Conservation (phyloP, 2,797 vertebrate species). For the Xenentodon cancila region DNA sequence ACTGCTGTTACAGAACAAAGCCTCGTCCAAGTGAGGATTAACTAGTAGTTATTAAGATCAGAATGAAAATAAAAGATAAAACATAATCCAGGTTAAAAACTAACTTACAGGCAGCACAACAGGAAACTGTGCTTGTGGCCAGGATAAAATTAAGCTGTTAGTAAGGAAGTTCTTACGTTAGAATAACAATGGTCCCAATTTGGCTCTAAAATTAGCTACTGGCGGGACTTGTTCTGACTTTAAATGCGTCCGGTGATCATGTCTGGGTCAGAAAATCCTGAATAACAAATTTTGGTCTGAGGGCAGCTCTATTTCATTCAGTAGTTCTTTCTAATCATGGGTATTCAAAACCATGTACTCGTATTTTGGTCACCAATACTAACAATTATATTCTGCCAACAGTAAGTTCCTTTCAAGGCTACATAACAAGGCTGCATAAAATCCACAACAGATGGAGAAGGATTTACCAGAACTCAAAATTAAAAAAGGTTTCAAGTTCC, state of each 20-base stretch:
- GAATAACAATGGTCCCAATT: conserved; percentile 18
- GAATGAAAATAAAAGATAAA: conserved; percentile 16
- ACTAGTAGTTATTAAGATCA: conserved; percentile 7
- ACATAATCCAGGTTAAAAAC: conserved; percentile 17
- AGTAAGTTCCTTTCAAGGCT: conserved; percentile 12
- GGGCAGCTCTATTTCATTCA: conserved; percentile 16
- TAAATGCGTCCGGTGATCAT: conserved; percentile 8
- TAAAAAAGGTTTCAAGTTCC: conserved; percentile 18
- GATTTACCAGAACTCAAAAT: conserved; percentile 15
- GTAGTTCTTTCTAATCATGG: conserved; percentile 13
- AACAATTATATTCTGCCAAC: conserved; percentile 19
- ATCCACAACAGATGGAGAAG: conserved; percentile 5
- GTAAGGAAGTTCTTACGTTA: conserved; percentile 17
- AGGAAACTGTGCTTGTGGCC: conserved; percentile 16
- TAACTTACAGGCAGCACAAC: background rate
- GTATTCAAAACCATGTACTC: conserved; percentile 16
- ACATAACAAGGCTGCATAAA: conserved; percentile 12
- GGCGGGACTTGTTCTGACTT: conserved; percentile 12
- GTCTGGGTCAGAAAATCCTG: conserved; percentile 28
- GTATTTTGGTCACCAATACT: conserved; percentile 26
- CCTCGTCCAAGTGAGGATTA: too few species aligned
- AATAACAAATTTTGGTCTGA: conserved; percentile 18
- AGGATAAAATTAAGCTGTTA: conserved; percentile 20
- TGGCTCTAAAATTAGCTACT: conserved; percentile 18
- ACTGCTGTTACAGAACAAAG: conserved; percentile 8